These are phyloP conservation scores for Acrocephalus arundinaceus DNA, from an alignment of 2,113 vertebrate species.

Conservation along the genomic window DNA sequence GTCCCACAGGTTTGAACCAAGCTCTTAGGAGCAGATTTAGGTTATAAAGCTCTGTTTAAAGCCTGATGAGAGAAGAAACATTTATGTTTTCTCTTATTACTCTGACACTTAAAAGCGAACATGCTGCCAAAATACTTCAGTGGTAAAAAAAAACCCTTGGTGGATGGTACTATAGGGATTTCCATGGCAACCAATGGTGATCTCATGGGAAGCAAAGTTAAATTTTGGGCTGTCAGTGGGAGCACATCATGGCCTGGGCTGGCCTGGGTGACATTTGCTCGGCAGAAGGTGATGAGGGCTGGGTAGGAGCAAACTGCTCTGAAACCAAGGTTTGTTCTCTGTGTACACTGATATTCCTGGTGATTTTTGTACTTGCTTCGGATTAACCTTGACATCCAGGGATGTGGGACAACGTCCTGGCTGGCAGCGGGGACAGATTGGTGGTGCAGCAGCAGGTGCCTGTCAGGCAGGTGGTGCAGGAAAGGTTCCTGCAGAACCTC, in stretches of 20 bases:
- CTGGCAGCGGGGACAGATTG: accelerated
- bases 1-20: neutral
- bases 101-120: neutral
- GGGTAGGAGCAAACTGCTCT: neutral
- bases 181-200: neutral
- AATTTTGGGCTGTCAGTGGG: neutral
- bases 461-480: neutral
- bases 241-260: neutral
- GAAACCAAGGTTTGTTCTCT: neutral
- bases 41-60: neutral
- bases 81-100: neutral
- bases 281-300: accelerated
- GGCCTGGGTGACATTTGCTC: neutral
- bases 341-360: accelerated
- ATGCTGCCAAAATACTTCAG: conserved; percentile 1
- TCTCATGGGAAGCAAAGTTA: neutral
- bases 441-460: neutral
- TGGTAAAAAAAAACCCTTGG: neutral
- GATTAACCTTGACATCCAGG: accelerated
- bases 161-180: neutral
- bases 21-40: neutral
- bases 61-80: neutral
- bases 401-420: accelerated
- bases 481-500: neutral
- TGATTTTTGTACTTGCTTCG: neutral